phyloP scores from a whole-genome alignment of 2,888 invertebrate genomes.

The Drosophila phalerata region DNA sequence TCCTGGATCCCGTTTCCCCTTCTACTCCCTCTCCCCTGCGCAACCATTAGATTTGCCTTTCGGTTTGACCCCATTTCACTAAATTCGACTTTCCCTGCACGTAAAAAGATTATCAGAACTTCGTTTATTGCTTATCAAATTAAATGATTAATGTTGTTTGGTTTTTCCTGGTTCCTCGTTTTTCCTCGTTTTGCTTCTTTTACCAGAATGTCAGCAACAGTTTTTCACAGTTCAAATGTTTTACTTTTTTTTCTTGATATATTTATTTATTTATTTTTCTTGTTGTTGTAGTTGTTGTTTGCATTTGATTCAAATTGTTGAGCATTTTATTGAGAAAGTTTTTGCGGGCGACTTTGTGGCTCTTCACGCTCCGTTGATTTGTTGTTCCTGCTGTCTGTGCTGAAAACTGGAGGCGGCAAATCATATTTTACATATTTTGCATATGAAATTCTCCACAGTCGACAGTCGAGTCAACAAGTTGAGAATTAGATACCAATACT shows the following conservation, averaged over 20 bases:
- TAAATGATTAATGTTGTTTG: constrained; percentile 75
- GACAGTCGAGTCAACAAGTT: constrained; percentile 47
- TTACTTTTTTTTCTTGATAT: constrained; percentile 16
- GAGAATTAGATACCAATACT: constrained; percentile 2
- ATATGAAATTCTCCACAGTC: constrained; percentile 34
- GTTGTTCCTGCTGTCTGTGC: neutral
- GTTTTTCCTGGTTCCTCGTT: neutral
- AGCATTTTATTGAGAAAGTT: constrained; percentile 76
- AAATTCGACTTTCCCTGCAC: constrained; percentile 37
- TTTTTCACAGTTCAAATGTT: constrained; percentile 57
- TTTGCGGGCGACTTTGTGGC: constrained; percentile 59
- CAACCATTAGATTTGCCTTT: constrained; percentile 42
- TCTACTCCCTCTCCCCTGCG: neutral
- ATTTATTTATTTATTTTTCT: constrained; percentile 34
- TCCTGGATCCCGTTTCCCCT: neutral
- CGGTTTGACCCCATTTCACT: constrained; percentile 31
- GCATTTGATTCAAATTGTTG: constrained; percentile 51
- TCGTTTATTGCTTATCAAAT: constrained; percentile 79
- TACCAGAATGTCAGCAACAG: constrained; percentile 73
- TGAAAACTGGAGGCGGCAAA: constrained; percentile 33
- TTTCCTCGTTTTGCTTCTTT: constrained; percentile 18
- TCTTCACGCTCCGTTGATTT: constrained; percentile 60
- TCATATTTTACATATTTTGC: constrained; percentile 48
- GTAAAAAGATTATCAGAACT: constrained; percentile 73
- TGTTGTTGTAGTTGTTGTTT: constrained; percentile 24